Conservation (phyloP, 2,888 invertebrate species). For the Drosophila borealis region DNA sequence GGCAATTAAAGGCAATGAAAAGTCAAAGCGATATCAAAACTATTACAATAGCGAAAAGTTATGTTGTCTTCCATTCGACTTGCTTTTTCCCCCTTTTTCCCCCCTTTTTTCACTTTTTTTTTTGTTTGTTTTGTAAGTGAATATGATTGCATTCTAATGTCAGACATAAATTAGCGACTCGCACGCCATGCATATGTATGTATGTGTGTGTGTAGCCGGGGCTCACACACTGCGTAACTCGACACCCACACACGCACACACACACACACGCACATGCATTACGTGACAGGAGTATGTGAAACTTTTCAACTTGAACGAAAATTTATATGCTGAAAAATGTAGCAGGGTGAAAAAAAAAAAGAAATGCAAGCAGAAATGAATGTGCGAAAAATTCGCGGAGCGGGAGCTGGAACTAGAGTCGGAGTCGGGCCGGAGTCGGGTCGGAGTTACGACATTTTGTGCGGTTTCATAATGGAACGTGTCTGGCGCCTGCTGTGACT, state of each 20-base stretch:
- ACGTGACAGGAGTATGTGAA: constrained; percentile 76
- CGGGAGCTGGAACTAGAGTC: constrained; percentile 8
- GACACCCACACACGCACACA: not conserved
- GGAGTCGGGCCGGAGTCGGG: not conserved
- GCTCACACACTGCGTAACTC: not conserved
- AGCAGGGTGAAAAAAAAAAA: constrained; percentile 19
- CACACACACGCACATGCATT: constrained; percentile 38
- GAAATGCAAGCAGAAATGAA: constrained; percentile 32
- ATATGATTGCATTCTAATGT: constrained; percentile 79
- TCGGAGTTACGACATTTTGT: constrained; percentile 58
- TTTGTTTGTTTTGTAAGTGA: constrained; percentile 66
- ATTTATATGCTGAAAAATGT: constrained; percentile 70
- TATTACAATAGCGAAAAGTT: constrained; percentile 62
- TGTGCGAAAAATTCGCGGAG: constrained; percentile 60
- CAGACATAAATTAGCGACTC: constrained; percentile 73
- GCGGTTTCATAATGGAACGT: constrained; percentile 76
- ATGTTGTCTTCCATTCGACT: constrained; percentile 35
- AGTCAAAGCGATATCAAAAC: constrained; percentile 4
- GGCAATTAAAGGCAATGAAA: too few relatives aligned
- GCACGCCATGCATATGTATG: constrained; percentile 44
- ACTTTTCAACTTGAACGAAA: constrained; percentile 76
- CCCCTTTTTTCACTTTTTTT: too few relatives aligned
- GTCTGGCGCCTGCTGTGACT: constrained; percentile 54
- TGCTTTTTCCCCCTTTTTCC: too few relatives aligned
- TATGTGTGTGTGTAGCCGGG: too few relatives aligned